Conservation (phyloP, 1,140 invertebrate species). For the Ericerus pela region DNA sequence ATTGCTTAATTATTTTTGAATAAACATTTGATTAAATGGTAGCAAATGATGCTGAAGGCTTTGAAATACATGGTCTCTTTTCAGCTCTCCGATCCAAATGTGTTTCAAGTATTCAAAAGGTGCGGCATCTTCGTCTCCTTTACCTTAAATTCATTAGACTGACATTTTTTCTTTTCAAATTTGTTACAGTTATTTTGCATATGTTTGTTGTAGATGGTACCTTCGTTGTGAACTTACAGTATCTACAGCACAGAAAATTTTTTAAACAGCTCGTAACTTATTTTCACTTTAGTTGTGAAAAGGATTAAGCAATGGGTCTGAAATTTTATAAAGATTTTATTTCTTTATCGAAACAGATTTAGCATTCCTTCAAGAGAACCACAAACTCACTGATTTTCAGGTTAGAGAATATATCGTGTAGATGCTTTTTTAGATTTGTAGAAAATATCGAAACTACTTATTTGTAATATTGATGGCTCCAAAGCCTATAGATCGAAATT, state of each 20-base stretch:
- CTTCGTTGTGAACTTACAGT: constrained; percentile 78
- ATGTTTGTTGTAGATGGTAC: constrained; percentile 61
- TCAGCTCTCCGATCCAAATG: no score
- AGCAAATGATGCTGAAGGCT: no score
- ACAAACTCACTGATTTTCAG: constrained; percentile 47
- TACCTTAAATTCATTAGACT: no score
- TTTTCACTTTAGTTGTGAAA: constrained; percentile 94
- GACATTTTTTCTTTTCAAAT: constrained; percentile 2
- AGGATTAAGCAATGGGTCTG: constrained; percentile 94
- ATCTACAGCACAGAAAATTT: constrained; percentile 68
- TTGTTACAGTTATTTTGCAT: background rate
- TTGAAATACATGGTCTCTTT: no score
- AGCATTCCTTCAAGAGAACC: constrained; percentile 46
- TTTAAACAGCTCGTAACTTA: constrained; percentile 90
- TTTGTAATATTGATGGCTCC: background rate
- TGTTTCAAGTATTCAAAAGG: no score
- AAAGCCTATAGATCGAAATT: background rate
- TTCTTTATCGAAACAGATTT: constrained; percentile 71
- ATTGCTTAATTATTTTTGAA: no score
- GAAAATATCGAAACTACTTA: background rate
- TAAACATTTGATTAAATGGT: no score
- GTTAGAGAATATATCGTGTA: constrained; percentile 20
- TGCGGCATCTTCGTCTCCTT: no score
- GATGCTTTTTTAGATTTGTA: background rate
- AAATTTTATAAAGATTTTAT: constrained; percentile 96